Base-by-base conservation (phyloP, 2,113 vertebrate genomes). In the Pelusios castaneus region DNA sequence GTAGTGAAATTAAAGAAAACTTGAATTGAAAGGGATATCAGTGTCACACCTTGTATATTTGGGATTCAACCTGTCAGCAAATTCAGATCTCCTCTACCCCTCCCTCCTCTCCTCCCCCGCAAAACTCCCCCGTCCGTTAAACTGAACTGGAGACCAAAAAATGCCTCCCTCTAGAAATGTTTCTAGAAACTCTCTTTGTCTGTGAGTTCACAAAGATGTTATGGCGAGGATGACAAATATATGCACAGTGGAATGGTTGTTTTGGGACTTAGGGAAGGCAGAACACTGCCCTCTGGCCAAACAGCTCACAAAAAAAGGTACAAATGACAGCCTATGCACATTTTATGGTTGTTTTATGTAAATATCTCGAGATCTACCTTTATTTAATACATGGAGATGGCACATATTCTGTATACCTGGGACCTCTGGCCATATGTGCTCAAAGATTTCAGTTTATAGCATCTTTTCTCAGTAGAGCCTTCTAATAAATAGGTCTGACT, bases 131-230 rank as follows among this genome's bases (percentile, higher is more conserved):
- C n/a, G n/a, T n/a, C n/a, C n/a, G 6, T 43, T 55, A 82, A 49
- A 3, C 51, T 91, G 82, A 89, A 92, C 86, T 86, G 41, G 41
- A 60, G 25, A 56, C 82, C 90, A 93, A 70, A 38, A 17, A 67
- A 60, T 34, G 34, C 49, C 34, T 85, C 88, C 90, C 87, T 58
- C 4, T 77, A 82, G 76, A 92, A 86, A 67, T 24, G 77, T 27
- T 14, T 45, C 80, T 78, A 16, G 67, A 81, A 92, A 52, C 49
- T 94, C 95, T 78, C 58, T 93, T 94, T 76, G 91, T 56, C 51
- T 91, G 58, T 70, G 77, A 94, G 91, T 94, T 80, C 80, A 87
- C 83, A 92, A 91, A 95, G 80, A 49, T 91, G 67, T 55, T 82
- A 84, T 22, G 85, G 43, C 22, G 92, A 88, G 73, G 93, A 89